Evolutionary conservation across 2,888 invertebrate genomes (phyloP), one percentile per base, ranked within the genome.

Genomic region (Neoscelio sp.): DNA sequence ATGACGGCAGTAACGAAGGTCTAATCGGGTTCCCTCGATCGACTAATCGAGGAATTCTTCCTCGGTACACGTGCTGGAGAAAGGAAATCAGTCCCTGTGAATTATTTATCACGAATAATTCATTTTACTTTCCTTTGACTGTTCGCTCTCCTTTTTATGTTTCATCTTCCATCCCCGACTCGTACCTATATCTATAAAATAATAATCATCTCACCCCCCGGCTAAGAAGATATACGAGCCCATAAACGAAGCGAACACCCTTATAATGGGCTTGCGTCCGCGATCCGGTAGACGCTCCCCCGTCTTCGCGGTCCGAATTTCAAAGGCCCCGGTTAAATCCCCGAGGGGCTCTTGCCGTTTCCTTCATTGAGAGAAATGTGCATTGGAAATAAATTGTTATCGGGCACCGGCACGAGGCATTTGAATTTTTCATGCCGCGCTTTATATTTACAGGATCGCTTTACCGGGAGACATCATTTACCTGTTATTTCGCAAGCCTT

Each of bases 221-320:
- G 50, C 68, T 42, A 54, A 44, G 81, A 77, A 85, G 85, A 87
- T 87, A 85, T 87, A 87, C 84, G 86, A 83, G 80, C 79, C 85
- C 83, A 87, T 87, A 87, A 87, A 87, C 82, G 82, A 83, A 78
- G 74, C 80, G 80, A 82, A 82, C 71, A 75, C 48, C 68, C 78
- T 78, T 75, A 71, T 75, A 80, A 78, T 78, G 68, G 75, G 75
- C 54, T 76, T 35, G 73, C 77, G 67, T 64, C 48, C 64, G 56
- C 78, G 52, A 76, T 75, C 71, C 33, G 58, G 65, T 64, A 64
- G 70, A 42, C 40, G 52, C 70, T 20, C 35, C 46, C 62, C 46
- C 62, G 56, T 78, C 71, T 64, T 74, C 60, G 62, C 58, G 35
- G 58, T 77, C 75, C 80, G 60, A 80, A 78, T 80, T 78, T 78